phyloP scores from a whole-genome alignment of 2,797 vertebrate genomes.

The Moxostoma hubbsi region DNA sequence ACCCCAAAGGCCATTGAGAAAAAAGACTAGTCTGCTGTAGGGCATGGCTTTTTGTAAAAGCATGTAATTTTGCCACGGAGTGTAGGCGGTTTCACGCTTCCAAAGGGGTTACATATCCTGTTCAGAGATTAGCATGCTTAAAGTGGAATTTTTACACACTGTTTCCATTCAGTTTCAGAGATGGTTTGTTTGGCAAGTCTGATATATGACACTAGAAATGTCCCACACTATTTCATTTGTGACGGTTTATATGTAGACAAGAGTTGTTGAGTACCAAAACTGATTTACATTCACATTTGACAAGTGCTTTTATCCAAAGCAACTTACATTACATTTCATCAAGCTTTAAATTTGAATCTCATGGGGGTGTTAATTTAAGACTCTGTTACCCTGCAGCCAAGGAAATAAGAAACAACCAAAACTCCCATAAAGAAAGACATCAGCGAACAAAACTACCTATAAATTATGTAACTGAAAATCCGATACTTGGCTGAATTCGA shows the following conservation, averaged over 20 bases:
- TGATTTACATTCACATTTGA: not conserved
- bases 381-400: constrained; percentile 30
- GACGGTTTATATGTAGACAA: constrained; percentile 10
- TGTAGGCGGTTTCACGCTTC: constrained; percentile 45
- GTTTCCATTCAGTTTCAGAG: constrained; percentile 32
- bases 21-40: constrained; percentile 1
- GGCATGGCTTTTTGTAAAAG: constrained; percentile 8
- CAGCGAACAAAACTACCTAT: constrained; percentile 67
- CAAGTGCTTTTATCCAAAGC: too few relatives aligned
- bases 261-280: constrained; percentile 12
- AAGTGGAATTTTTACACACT: constrained; percentile 26
- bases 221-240: constrained; percentile 5
- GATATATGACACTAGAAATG: constrained; percentile 10
- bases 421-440: constrained; percentile 72
- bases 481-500: constrained; percentile 66
- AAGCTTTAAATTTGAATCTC: not conserved
- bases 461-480: constrained; percentile 71
- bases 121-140: constrained; percentile 27
- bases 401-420: constrained; percentile 61
- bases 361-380: constrained; percentile 29
- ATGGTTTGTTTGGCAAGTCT: constrained; percentile 17
- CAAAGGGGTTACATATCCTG: constrained; percentile 44
- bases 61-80: constrained; percentile 43
- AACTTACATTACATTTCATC: too few relatives aligned
- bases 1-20: constrained; percentile 10